Conservation (phyloP, 2,113 vertebrate genomes). For the Raja brachyura region DNA sequence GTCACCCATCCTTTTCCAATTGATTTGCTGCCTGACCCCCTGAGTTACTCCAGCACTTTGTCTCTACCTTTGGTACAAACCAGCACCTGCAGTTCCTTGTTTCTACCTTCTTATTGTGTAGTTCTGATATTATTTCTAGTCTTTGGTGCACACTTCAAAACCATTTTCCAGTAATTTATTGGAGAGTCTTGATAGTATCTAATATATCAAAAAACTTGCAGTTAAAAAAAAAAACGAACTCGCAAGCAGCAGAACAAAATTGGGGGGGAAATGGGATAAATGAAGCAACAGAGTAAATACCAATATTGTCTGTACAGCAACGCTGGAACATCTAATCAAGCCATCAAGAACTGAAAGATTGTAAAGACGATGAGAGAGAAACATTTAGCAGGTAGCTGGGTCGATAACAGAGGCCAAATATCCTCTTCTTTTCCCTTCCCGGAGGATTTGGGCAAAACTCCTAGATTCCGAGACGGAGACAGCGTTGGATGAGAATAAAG, state of each 20-base stretch:
- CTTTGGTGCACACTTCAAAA: neutral
- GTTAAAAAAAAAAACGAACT: neutral
- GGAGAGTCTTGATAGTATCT: neutral
- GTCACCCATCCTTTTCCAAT: too few relatives aligned
- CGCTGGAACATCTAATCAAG: neutral
- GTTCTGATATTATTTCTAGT: neutral
- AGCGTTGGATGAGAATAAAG: neutral
- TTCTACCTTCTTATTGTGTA: too few relatives aligned
- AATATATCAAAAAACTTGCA: neutral
- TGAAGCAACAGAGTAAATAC: neutral
- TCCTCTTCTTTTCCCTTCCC: neutral
- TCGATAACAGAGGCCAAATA: neutral
- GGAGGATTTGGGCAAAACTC: neutral
- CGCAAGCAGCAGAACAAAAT: neutral
- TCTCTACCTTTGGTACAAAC: too few relatives aligned
- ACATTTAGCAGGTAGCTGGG: neutral
- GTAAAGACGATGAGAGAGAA: neutral
- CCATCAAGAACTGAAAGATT: neutral
- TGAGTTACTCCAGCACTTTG: too few relatives aligned
- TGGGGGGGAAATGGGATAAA: neutral
- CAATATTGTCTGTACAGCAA: neutral
- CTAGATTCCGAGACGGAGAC: neutral
- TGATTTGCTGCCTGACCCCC: too few relatives aligned
- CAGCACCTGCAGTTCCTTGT: too few relatives aligned
- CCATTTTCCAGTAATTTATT: neutral